A percentile compares a stretch with the other conserved stretches of the same genome.
Conservation (phyloP, 2,113 vertebrate species). For the Anseranas semipalmata region DNA sequence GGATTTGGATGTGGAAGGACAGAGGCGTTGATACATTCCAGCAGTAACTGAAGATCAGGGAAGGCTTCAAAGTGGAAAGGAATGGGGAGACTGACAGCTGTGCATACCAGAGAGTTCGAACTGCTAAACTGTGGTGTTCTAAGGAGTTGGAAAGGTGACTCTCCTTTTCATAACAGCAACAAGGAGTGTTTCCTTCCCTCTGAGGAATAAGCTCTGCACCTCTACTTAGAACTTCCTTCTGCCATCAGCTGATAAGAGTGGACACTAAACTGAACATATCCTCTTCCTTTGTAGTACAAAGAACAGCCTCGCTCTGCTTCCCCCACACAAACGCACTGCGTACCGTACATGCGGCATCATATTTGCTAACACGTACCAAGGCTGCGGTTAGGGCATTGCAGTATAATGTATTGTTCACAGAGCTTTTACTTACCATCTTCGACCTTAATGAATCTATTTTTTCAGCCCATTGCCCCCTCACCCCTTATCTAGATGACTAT, state of each 20-base stretch:
- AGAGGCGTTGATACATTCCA: background rate
- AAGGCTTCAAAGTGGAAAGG: background rate
- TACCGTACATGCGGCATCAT: fast-evolving
- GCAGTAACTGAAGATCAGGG: background rate
- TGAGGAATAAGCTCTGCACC: background rate
- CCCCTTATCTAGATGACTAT: background rate
- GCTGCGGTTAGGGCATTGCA: background rate
- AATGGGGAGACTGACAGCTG: background rate
- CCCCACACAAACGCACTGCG: background rate
- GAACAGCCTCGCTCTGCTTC: background rate
- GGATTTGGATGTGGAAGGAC: background rate
- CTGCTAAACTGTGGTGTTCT: background rate
- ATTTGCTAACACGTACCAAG: fast-evolving
- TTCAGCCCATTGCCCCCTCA: background rate
- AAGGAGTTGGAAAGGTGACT: background rate
- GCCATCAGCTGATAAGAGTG: background rate
- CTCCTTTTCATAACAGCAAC: background rate
- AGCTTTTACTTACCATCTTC: background rate
- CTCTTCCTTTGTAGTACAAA: background rate
- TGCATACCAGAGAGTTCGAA: background rate
- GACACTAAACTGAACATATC: background rate
- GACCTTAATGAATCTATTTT: background rate
- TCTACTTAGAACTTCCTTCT: conserved; percentile 14
- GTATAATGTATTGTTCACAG: fast-evolving
- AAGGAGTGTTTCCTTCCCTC: conserved; percentile 27